Conservation (phyloP, 1,140 invertebrate species). For the Ctenoplectra terminalis region DNA sequence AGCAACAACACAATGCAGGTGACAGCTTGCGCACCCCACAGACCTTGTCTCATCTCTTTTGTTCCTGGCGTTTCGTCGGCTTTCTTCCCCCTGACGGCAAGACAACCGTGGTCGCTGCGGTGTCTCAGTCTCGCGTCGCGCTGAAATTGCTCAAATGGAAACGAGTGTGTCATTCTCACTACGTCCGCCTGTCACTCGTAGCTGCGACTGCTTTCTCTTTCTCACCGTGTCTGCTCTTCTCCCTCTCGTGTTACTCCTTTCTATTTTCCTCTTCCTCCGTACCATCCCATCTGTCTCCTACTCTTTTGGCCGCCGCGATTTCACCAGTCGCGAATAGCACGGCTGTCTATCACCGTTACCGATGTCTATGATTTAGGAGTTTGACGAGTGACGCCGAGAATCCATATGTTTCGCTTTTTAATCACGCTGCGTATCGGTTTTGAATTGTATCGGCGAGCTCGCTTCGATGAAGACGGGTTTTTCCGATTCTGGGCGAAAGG, state of each 20-base stretch:
- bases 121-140: conserved; percentile 64
- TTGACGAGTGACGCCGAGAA: not conserved
- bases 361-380: conserved; percentile 32
- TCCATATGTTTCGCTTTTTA: conserved; percentile 7
- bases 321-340: conserved; percentile 19
- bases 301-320: conserved; percentile 43
- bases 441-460: no score
- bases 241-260: not conserved
- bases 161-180: conserved; percentile 75
- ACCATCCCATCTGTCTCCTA: conserved; percentile 4
- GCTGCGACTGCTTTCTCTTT: conserved; percentile 20
- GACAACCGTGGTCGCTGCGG: conserved; percentile 63
- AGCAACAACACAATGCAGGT: conserved; percentile 76
- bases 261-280: not conserved
- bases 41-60: conserved; percentile 66
- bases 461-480: no score
- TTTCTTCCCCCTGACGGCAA: conserved; percentile 69
- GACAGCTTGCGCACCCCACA: conserved; percentile 74
- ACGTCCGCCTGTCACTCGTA: conserved; percentile 67
- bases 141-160: conserved; percentile 76
- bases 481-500: no score
- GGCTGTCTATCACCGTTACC: conserved; percentile 6
- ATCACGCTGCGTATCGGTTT: no score
- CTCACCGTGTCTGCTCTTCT: not conserved
- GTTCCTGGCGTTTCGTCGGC: conserved; percentile 69